A percentile compares a stretch with the other conserved stretches of the same genome.
phyloP scores from a whole-genome alignment of 2,113 vertebrate genomes.

The Pontoporia blainvillei region DNA sequence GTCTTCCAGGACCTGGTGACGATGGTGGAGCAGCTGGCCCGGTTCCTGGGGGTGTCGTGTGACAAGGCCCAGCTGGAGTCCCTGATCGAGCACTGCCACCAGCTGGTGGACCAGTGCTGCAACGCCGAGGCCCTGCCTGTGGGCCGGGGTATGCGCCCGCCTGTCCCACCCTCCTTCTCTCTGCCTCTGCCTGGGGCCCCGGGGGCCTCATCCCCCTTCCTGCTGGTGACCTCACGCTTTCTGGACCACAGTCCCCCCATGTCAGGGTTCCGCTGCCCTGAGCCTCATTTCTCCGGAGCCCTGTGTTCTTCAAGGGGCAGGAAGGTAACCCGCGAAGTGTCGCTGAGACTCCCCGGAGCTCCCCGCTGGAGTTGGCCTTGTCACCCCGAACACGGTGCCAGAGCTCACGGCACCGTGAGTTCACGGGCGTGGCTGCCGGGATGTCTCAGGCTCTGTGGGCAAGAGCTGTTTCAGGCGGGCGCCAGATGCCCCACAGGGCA shows the following conservation, averaged over 20 bases:
- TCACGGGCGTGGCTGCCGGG: accelerated
- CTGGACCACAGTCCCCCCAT: accelerated
- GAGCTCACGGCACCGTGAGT: accelerated
- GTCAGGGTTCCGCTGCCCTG: background rate
- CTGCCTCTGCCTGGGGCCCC: background rate
- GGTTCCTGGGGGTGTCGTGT: constrained; percentile 94
- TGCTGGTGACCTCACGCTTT: accelerated
- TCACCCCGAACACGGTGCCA: accelerated
- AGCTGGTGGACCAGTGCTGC: constrained; percentile 96
- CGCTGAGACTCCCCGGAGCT: accelerated
- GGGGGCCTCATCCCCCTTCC: accelerated
- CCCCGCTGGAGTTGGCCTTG: accelerated
- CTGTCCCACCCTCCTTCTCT: too few species aligned
- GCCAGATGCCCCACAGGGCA: background rate
- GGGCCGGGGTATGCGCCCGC: constrained; percentile 87
- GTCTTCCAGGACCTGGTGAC: constrained; percentile 89
- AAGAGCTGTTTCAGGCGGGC: background rate
- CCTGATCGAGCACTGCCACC: constrained; percentile 94
- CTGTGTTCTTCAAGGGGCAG: background rate
- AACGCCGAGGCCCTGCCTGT: constrained; percentile 94
- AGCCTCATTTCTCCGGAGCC: accelerated
- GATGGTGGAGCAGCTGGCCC: constrained; percentile 91
- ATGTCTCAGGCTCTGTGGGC: background rate
- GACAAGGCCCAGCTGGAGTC: constrained; percentile 95
- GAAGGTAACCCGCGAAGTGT: accelerated